Evolutionary conservation across 2,113 vertebrate genomes (phyloP).

Genomic region (Zosterops lateralis): DNA sequence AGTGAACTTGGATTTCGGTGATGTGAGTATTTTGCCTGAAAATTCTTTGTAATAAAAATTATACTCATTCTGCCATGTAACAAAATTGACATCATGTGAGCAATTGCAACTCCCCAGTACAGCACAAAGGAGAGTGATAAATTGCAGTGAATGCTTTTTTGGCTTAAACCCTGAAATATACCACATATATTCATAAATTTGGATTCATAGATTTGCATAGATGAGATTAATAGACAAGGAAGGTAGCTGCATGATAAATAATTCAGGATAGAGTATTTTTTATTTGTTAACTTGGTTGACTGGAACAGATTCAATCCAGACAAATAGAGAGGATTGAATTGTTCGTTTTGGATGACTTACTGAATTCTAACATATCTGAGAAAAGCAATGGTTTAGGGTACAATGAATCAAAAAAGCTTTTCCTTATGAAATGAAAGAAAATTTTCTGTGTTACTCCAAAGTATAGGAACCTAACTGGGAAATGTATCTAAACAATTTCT

Average conservation of each 20-base stretch:
- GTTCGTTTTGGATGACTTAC: not conserved
- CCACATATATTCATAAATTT: not conserved
- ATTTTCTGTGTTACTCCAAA: not conserved
- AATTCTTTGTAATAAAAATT: not conserved
- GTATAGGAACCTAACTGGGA: not conserved
- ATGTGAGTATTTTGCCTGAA: not conserved
- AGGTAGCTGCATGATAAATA: not conserved
- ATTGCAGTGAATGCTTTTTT: not conserved
- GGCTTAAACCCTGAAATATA: not conserved
- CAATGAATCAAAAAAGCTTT: not conserved
- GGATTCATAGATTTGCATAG: not conserved
- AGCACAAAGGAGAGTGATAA: not conserved
- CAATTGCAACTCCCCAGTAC: not conserved
- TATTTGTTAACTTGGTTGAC: not conserved
- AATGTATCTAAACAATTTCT: not conserved
- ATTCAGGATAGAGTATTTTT: not conserved
- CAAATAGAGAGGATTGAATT: not conserved
- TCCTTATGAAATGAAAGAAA: not conserved
- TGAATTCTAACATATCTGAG: not conserved
- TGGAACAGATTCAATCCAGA: not conserved
- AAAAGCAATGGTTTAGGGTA: not conserved
- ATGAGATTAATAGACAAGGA: not conserved
- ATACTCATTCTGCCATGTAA: not conserved
- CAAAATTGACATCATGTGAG: not conserved
- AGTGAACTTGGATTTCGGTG: not conserved